A percentile compares a stretch with the other conserved stretches of the same genome.
Conservation (phyloP, 2,113 vertebrate genomes). For the Toxotes chatareus region DNA sequence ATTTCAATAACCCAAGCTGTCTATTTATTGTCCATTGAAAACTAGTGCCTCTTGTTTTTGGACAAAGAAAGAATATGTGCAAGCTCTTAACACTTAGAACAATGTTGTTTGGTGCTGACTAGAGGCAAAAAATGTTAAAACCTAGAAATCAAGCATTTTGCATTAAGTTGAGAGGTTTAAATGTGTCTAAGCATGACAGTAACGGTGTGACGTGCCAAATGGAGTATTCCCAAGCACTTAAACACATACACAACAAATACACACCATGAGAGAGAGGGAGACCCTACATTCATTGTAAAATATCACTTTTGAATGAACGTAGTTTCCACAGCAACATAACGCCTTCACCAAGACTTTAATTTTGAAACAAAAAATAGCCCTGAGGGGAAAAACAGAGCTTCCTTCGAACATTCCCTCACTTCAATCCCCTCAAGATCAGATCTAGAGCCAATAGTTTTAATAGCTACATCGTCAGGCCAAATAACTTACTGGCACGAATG, state of each 20-base stretch:
- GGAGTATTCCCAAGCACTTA: neutral
- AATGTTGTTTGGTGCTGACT: conserved; percentile 2
- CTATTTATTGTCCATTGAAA: neutral
- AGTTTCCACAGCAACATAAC: conserved; percentile 40
- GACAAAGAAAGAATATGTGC: neutral
- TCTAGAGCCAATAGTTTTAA: conserved; percentile 59
- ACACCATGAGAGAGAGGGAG: conserved; percentile 1
- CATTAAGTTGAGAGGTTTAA: conserved; percentile 1
- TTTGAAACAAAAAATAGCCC: conserved; percentile 55
- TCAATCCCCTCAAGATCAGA: conserved; percentile 61
- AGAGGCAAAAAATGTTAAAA: conserved; percentile 1
- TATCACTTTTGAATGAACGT: conserved; percentile 22
- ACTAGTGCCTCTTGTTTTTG: neutral
- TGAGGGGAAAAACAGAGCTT: conserved; percentile 58
- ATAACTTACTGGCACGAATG: conserved; percentile 64
- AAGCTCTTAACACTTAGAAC: neutral
- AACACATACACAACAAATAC: neutral
- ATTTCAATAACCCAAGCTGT: neutral
- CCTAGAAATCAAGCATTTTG: conserved; percentile 5
- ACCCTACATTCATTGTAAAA: neutral
- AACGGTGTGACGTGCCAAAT: neutral
- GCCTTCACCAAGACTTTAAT: conserved; percentile 43
- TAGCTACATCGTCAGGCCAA: conserved; percentile 61
- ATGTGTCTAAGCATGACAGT: neutral
- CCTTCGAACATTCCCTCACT: conserved; percentile 56